Conservation (phyloP, 2,888 invertebrate genomes). For the Cephus pygmeus region DNA sequence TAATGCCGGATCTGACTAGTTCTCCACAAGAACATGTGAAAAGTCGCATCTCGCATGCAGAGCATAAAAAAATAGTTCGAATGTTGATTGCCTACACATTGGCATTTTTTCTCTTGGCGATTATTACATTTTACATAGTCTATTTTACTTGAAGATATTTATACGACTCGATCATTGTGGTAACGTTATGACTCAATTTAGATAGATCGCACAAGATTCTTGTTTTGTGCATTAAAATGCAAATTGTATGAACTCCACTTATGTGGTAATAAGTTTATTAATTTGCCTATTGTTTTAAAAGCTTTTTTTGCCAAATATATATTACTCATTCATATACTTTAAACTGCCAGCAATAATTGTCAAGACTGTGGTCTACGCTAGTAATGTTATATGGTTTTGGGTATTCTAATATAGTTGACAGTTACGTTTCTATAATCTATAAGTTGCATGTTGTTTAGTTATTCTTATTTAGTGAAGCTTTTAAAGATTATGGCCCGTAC, state of each 20-base stretch:
- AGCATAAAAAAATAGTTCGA: constrained; percentile 68
- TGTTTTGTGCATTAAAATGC: neutral
- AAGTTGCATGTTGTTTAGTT: neutral
- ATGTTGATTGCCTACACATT: constrained; percentile 71
- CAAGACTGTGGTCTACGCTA: constrained; percentile 30
- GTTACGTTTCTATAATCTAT: neutral
- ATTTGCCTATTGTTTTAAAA: neutral
- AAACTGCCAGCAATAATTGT: constrained; percentile 13
- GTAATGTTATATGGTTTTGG: constrained; percentile 1
- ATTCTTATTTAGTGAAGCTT: neutral
- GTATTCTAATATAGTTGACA: neutral
- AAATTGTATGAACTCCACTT: neutral
- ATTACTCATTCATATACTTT: neutral
- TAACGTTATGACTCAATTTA: neutral
- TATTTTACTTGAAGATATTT: constrained; percentile 64
- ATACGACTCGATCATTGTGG: neutral
- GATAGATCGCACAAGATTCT: neutral
- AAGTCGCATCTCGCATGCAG: constrained; percentile 50
- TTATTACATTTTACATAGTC: constrained; percentile 70
- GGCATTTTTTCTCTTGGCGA: constrained; percentile 68
- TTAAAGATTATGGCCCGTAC: neutral
- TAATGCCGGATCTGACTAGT: constrained; percentile 66
- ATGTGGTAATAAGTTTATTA: neutral
- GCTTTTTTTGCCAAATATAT: neutral
- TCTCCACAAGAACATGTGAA: constrained; percentile 51